Evolutionary conservation across 2,797 vertebrate species (phyloP), one percentile per base, ranked within the genome.

Genomic region (Artibeus lituratus): DNA sequence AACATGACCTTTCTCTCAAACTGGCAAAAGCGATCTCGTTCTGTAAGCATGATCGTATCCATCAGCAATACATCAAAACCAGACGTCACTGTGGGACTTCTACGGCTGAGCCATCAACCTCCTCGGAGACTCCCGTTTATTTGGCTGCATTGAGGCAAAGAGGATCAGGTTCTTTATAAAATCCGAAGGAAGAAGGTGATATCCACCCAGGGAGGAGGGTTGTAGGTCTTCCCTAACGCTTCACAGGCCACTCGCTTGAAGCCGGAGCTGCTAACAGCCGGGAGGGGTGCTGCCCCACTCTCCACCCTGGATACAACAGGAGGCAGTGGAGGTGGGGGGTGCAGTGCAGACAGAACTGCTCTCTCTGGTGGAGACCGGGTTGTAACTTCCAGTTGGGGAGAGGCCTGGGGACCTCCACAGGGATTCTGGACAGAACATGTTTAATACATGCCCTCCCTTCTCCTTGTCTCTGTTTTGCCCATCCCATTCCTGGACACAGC

Each of bases 121-220:
- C 97, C 94, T 95, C 37, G 0, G 97, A 95, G 97, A 96, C 82
- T 26, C 81, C 51, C 49, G 5, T 87, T 96, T 97, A 95, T 93
- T 97, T 96, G 96, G 91, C 95, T 95, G 93, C 73, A 62, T 90
- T 96, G 86, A 96, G 77, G 87, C 94, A 93, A 90, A 88, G 65
- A 89, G 97, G 97, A 97, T 98, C 97, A 90, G 94, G 73, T 98
- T 98, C 82, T 96, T 96, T 86, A 90, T 92, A 96, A 95, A 96
- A 97, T 97, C 97, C 90, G 69, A 90, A 96, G 87, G 93, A 95
- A 95, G 96, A 97, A 97, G 97, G 97, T 83, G 97, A 98, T 98
- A 98, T 93, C 93, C 97, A 5, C 97, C 77, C 51, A 19, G 97
- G 97, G 97, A 97, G 94, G 84, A 94, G 65, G 67, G 53, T 35